These are phyloP conservation scores for Iselma pallidipennis DNA, from an alignment of 2,888 invertebrate genomes.

Conservation along the genomic window DNA sequence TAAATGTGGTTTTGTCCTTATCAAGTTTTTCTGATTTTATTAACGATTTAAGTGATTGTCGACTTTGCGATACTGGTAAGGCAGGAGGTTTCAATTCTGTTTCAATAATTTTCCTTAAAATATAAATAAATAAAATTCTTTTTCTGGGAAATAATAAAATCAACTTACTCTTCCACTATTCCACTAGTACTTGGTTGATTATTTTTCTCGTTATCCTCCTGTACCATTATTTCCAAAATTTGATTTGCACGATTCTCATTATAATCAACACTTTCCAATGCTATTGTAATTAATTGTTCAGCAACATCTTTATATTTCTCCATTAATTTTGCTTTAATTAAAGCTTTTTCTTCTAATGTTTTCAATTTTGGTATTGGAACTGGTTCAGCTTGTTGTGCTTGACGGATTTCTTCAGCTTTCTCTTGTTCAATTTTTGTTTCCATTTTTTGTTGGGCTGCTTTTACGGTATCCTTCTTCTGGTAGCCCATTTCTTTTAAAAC, in stretches of 20 bases:
- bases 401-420: constrained; percentile 28
- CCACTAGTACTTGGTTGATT: constrained; percentile 26
- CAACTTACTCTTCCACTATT: constrained; percentile 36
- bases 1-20: constrained; percentile 39
- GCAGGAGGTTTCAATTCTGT: constrained; percentile 20
- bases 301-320: constrained; percentile 75
- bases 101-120: constrained; percentile 15
- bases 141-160: constrained; percentile 23
- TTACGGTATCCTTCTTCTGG: constrained; percentile 71
- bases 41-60: constrained; percentile 52
- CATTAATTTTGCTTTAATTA: constrained; percentile 73
- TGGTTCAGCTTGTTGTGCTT: constrained; percentile 24
- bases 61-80: constrained; percentile 50
- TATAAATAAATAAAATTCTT: not conserved
- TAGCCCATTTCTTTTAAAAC: constrained; percentile 80
- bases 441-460: constrained; percentile 57
- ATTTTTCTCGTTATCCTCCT: constrained; percentile 61
- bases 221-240: constrained; percentile 73
- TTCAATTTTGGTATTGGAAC: constrained; percentile 68
- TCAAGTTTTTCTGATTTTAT: constrained; percentile 49
- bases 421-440: constrained; percentile 50
- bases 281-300: constrained; percentile 80
- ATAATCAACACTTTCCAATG: constrained; percentile 85
- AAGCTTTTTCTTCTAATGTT: constrained; percentile 62
- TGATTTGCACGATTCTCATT: constrained; percentile 81